Evolutionary conservation across 1,140 invertebrate genomes (phyloP).

Genomic region (Oryctes rhinoceros): DNA sequence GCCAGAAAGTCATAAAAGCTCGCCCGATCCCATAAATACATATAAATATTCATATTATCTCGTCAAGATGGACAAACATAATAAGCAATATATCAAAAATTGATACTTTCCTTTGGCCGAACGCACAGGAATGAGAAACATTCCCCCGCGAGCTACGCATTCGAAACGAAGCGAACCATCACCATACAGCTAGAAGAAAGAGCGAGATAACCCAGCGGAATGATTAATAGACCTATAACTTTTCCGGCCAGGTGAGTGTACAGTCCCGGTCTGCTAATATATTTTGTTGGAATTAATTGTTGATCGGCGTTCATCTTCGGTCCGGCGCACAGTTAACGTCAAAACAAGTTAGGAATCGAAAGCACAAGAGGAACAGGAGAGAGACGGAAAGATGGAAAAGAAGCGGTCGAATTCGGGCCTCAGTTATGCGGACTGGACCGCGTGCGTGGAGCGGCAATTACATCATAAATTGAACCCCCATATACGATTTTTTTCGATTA

Average conservation of each 20-base stretch:
- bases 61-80: slow-evolving; percentile 56
- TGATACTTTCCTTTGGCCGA: not conserved
- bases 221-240: slow-evolving; percentile 57
- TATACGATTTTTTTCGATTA: slow-evolving; percentile 43
- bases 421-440: not conserved
- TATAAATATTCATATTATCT: slow-evolving; percentile 54
- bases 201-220: not conserved
- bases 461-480: slow-evolving; percentile 48
- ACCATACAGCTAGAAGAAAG: slow-evolving; percentile 7
- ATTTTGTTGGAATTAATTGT: slow-evolving; percentile 56
- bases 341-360: slow-evolving; percentile 49
- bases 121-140: not conserved
- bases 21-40: not conserved
- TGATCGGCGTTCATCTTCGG: slow-evolving; percentile 50
- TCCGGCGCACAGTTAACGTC: slow-evolving; percentile 48
- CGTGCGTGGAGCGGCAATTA: slow-evolving; percentile 46
- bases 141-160: not conserved
- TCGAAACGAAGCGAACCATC: not conserved
- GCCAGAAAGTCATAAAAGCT: not conserved
- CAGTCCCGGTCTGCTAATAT: slow-evolving; percentile 46
- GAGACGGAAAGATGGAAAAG: too few species aligned
- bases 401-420: too few species aligned
- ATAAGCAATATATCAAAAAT: slow-evolving; percentile 49
- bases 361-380: not conserved
- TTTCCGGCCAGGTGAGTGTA: slow-evolving; percentile 51